Evolutionary conservation across 2,888 invertebrate genomes (phyloP).

Genomic region (Caenorhabditis doughertyi): DNA sequence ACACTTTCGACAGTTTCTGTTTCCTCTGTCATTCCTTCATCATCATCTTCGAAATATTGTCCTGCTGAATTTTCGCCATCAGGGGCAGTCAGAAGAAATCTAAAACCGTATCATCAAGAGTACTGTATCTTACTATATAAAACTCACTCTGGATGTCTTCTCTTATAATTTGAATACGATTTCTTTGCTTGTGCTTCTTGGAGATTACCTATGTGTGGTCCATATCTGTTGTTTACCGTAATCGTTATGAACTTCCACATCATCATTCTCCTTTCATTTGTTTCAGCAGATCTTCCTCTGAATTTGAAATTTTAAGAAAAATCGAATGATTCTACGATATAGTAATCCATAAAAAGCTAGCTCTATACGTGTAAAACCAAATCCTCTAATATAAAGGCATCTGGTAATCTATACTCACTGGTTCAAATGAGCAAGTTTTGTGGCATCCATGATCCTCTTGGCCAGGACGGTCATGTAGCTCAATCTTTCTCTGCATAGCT

Average conservation of each 20-base stretch:
- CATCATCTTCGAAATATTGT: not conserved
- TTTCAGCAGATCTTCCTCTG: conserved; percentile 48
- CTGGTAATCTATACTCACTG: not conserved
- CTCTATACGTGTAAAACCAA: too few species aligned
- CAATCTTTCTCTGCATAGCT: not conserved
- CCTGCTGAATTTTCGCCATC: not conserved
- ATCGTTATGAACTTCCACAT: conserved; percentile 43
- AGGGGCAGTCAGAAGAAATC: not conserved
- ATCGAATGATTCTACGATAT: too few species aligned
- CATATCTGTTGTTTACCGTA: not conserved
- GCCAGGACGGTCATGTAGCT: not conserved
- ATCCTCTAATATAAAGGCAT: too few species aligned
- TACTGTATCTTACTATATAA: not conserved
- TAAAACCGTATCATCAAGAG: not conserved
- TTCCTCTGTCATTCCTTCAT: not conserved
- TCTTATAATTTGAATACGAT: conserved; percentile 65
- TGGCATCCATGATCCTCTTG: not conserved
- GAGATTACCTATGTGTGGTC: not conserved
- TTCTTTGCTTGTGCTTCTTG: conserved; percentile 65
- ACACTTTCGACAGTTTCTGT: not conserved
- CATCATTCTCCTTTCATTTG: conserved; percentile 9
- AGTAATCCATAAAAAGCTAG: too few species aligned
- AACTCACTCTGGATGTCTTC: conserved; percentile 42
- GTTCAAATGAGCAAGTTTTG: not conserved
- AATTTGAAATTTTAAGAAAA: conserved; percentile 19